Evolutionary conservation across 2,113 vertebrate genomes (phyloP), one percentile per base, ranked within the genome.

Genomic region (Calypte anna): DNA sequence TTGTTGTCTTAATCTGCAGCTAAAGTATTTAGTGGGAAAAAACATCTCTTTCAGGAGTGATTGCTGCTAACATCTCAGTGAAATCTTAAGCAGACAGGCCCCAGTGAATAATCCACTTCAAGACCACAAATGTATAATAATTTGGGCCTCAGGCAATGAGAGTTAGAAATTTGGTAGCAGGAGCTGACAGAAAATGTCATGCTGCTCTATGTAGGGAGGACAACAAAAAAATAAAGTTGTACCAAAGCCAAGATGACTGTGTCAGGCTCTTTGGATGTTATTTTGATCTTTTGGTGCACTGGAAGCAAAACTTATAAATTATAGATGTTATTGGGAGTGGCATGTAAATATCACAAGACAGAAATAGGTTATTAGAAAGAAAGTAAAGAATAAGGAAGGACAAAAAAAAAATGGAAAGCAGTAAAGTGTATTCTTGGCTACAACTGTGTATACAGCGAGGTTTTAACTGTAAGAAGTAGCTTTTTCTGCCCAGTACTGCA

Each of bases 191-290:
- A 82, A 96, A 84, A 93, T 22, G 58, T 93, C 69, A 64, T 68
- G 74, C 76, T 90, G 44, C 30, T 78, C 88, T 83, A 28, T 55
- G 57, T 54, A 87, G 62, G 73, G 79, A 96, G 53, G 66, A 77
- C 92, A 95, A 90, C 92, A 94, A 84, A 95, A 95, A 96, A 97
- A 96, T 95, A 96, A 93, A 96, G 64, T 50, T 68, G 73, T 81
- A 93, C 75, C 89, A 91, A 94, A 93, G 85, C 88, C 62, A 64
- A 83, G 74, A 88, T 55, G 85, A 84, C 73, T 94, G 76, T 19
- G 0, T 93, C 91, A 73, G 66, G 86, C 66, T 88, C 88, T 90
- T 91, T 81, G 93, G 93, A 94, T 76, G 44, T 84, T 68, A 74
- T 91, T 94, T 88, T 94, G 88, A 93, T 93, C 74, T 84, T 82